Percentiles rank a stretch among this genome's conserved stretches.
These are phyloP conservation scores for Halictus quadricinctus DNA, from an alignment of 2,888 invertebrate species.

Conservation along the genomic window DNA sequence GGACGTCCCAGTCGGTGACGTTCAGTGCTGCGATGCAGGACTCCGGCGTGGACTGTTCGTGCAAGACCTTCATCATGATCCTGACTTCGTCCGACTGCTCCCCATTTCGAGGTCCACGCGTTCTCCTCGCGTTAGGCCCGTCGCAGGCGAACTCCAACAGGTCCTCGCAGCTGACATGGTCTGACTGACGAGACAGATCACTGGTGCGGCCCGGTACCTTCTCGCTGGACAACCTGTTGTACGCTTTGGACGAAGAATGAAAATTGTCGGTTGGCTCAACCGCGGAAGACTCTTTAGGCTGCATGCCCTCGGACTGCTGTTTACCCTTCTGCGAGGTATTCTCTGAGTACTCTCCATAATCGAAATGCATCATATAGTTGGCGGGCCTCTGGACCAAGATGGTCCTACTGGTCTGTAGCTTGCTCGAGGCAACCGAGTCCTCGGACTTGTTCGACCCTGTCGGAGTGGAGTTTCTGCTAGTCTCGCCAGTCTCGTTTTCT, in stretches of 20 bases:
- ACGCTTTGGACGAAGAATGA: slow-evolving; percentile 37
- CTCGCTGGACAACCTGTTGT: slow-evolving; percentile 45
- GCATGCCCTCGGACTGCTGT: slow-evolving; percentile 29
- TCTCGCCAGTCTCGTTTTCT: slow-evolving; percentile 65
- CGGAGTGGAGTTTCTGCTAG: slow-evolving; percentile 66
- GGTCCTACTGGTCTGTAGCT: slow-evolving; percentile 14
- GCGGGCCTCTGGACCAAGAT: slow-evolving; percentile 37
- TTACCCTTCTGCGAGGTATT: slow-evolving; percentile 19
- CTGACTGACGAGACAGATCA: slow-evolving; percentile 82
- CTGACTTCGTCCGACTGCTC: slow-evolving; percentile 93
- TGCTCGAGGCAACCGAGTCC: slow-evolving; percentile 46
- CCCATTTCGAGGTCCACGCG: slow-evolving; percentile 90
- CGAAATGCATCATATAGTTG: slow-evolving; percentile 56
- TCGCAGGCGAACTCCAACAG: slow-evolving; percentile 93
- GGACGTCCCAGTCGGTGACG: slow-evolving; percentile 94
- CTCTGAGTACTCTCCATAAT: slow-evolving; percentile 54
- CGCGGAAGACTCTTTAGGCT: slow-evolving; percentile 49
- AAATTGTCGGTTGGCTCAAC: slow-evolving; percentile 47
- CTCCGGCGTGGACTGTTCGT: slow-evolving; percentile 84
- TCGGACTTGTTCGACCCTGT: slow-evolving; percentile 59
- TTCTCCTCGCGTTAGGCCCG: slow-evolving; percentile 87
- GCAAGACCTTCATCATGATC: slow-evolving; percentile 94
- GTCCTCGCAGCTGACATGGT: slow-evolving; percentile 96
- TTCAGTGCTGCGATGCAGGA: slow-evolving; percentile 92
- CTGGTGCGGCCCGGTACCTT: slow-evolving; percentile 55